These are phyloP conservation scores for Tachuris rubrigastra DNA, from an alignment of 2,113 vertebrate genomes.

Conservation along the genomic window DNA sequence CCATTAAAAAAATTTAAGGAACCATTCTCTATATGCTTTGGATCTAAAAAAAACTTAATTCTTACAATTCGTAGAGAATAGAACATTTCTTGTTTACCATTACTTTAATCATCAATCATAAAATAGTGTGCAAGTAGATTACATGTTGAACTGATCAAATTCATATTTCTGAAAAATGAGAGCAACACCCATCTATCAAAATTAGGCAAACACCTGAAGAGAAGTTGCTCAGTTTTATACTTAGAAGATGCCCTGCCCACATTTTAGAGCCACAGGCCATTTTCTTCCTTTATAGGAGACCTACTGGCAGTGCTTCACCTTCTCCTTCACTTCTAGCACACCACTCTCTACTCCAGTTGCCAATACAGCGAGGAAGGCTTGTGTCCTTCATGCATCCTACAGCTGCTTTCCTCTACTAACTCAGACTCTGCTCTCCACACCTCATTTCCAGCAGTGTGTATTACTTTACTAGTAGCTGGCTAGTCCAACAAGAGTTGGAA, in stretches of 20 bases:
- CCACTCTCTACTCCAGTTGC: not conserved
- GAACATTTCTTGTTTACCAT: not conserved
- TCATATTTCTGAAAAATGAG: not conserved
- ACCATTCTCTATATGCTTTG: not conserved
- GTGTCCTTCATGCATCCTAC: not conserved
- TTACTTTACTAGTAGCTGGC: not conserved
- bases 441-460: not conserved
- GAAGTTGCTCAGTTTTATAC: not conserved
- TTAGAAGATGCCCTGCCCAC: not conserved
- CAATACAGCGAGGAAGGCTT: not conserved
- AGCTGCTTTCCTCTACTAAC: not conserved
- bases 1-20: not conserved
- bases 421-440: not conserved
- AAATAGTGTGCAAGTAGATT: not conserved
- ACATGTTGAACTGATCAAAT: not conserved
- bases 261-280: not conserved
- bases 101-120: not conserved
- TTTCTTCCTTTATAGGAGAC: not conserved
- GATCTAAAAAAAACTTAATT: not conserved
- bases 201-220: not conserved
- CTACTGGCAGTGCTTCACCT: not conserved
- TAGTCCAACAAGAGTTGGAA: not conserved
- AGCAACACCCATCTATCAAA: not conserved
- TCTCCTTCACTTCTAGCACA: not conserved
- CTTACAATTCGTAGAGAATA: not conserved